phyloP scores from a whole-genome alignment of 1,140 invertebrate genomes.

The Mercenaria mercenaria region DNA sequence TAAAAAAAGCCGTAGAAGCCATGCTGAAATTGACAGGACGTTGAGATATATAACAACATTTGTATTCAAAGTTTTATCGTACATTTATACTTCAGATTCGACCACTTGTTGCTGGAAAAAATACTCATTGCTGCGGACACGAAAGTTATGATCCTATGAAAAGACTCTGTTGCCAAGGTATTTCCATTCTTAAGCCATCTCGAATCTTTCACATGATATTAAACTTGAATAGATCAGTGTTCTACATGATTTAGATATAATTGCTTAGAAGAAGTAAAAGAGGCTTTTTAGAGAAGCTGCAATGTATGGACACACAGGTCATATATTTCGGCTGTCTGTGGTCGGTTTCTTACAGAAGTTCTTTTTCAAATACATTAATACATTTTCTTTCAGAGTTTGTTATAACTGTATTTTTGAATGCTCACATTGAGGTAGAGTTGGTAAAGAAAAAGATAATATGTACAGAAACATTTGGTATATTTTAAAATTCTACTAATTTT shows the following conservation, averaged over 20 bases:
- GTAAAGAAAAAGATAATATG: too few species aligned
- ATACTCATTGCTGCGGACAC: conserved; percentile 15
- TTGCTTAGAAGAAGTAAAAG: background rate
- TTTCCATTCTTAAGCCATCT: background rate
- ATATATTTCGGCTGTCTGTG: background rate
- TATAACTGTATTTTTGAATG: too few species aligned
- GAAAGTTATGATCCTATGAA: conserved; percentile 42
- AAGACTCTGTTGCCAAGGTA: conserved; percentile 41
- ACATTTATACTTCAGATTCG: background rate
- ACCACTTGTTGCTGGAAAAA: conserved; percentile 21
- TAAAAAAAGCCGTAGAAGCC: too few species aligned
- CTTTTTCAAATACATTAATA: too few species aligned
- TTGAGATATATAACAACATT: background rate
- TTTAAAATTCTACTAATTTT: too few species aligned
- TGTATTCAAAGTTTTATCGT: background rate
- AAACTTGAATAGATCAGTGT: background rate
- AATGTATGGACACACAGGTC: too few species aligned
- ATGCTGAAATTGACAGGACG: background rate
- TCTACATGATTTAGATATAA: background rate
- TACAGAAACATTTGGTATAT: too few species aligned
- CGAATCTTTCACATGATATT: background rate
- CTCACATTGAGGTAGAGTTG: too few species aligned
- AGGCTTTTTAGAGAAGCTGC: too few species aligned
- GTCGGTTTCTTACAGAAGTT: too few species aligned
- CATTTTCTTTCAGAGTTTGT: too few species aligned